Evolutionary conservation across 2,113 vertebrate species (phyloP), one percentile per base, ranked within the genome.

Genomic region (Saimiri boliviensis): DNA sequence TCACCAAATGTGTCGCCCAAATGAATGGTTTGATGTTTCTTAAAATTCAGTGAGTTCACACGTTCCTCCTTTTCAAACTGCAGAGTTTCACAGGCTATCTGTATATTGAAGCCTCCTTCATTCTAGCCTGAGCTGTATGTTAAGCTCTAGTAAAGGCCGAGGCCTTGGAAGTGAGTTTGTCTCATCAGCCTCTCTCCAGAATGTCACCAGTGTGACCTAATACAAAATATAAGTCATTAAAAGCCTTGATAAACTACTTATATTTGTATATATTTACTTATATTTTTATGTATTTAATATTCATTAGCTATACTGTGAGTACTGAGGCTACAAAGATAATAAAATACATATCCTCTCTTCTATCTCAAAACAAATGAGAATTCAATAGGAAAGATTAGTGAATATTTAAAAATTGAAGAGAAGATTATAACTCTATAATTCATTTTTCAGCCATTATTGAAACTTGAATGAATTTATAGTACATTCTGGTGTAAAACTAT

Each of bases 371-470:
- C 79, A 89, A 25, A 86, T 94, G 21, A 92, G 84, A 94, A 83
- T 85, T 93, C 89, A 97, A 79, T 97, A 35, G 30, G 27, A 70
- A 89, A 58, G 5, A 79, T 94, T 79, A 95, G 49, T 92, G 86
- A 96, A 70, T 87, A 93, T 87, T 96, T 94, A 56, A 94, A 95
- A 96, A 89, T 66, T 79, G 14, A 74, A 93, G 54, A 79, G 35
- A 4, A 12, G 12, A 80, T 89, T 40, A 27, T 17, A 77, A 47
- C 63, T 92, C 63, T 56, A 40, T 52, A 96, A 73, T 92, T 91
- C 56, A 85, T 84, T 54, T 84, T 87, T 90, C 56, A 90, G 82
- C 52, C 92, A 47, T 80, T 91, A 73, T 27, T 4, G 9, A 81
- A 94, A 56, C 93, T 56, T 42, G 14, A 87, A 20, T 71, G 40